phyloP scores from a whole-genome alignment of 2,888 invertebrate species.

The Creontiades dilutus region DNA sequence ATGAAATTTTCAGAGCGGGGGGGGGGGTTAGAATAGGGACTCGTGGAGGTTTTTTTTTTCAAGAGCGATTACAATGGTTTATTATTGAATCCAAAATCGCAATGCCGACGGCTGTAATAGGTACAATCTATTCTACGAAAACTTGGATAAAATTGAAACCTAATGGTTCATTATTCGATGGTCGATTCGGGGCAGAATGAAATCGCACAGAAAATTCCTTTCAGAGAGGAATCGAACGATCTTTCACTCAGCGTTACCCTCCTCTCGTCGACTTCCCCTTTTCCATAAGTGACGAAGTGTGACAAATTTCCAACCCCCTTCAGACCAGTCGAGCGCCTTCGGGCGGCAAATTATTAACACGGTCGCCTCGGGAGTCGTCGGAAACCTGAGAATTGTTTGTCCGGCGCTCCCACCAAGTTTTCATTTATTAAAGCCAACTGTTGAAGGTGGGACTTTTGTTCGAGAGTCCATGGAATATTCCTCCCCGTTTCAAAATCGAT shows the following conservation, averaged over 20 bases:
- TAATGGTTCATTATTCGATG: too few species aligned
- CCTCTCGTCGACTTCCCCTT: background rate
- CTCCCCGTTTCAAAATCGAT: constrained; percentile 1
- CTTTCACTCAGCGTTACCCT: background rate
- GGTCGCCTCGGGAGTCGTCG: background rate
- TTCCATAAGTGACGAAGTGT: constrained; percentile 25
- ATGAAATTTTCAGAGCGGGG: too few species aligned
- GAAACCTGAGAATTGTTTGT: constrained; percentile 32
- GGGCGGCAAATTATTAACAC: constrained; percentile 6
- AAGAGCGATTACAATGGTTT: too few species aligned
- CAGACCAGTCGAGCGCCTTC: background rate
- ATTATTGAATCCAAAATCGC: too few species aligned
- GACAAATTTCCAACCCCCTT: constrained; percentile 19
- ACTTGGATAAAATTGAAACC: too few species aligned
- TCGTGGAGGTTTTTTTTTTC: too few species aligned
- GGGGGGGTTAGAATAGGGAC: too few species aligned
- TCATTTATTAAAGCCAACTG: constrained; percentile 17
- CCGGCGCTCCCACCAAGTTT: constrained; percentile 4
- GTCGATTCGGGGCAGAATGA: too few species aligned
- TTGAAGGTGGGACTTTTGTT: background rate
- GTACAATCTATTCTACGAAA: too few species aligned
- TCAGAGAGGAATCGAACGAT: constrained; percentile 2
- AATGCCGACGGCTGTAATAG: too few species aligned
- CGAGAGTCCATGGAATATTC: constrained; percentile 6
- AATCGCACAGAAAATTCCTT: background rate